Base-by-base conservation (phyloP, 2,797 vertebrate species). In the Melanotaenia parkinsoni region DNA sequence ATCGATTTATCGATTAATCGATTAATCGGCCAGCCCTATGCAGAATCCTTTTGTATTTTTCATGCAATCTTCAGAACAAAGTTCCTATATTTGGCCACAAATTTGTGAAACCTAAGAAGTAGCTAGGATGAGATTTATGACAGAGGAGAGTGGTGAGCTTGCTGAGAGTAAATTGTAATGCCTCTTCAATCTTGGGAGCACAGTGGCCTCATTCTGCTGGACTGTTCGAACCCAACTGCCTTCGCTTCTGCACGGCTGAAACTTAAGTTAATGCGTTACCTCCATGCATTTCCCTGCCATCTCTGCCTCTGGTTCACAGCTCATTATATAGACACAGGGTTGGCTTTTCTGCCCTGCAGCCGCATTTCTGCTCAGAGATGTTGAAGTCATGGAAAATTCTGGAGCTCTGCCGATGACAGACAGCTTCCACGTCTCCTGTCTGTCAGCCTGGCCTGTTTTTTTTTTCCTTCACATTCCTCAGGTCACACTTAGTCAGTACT, bases 321-420 rank as follows among this genome's bases (percentile, higher is more conserved):
- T 90, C 86, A 84, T 89, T 88, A 92, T 59, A 50, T 77, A 82
- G 80, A 80, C 58, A 68, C 20, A 20, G 71, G 58, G 35, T n/a
- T 79, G 76, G 74, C 69, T 81, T 62, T 67, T 73, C 76, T 76
- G 70, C 69, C 88, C 82, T 60, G 37, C 33, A 79, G 82, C 77
- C 80, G 76, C 62, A 72, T 83, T 74, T 79, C 76, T 70, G 76
- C 80, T 82, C 33, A 35, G 76, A 84, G 53, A 84, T 70, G 62
- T 16, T 90, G 83, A 54, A 83, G 85, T 90, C 81, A 91, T 89
- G 89, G 91, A 92, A 92, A 89, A 88, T 82, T 79, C 76, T 75
- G 63, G 53, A 81, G 64, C 76, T 53, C 68, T 56, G 63, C 69
- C 33, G 81, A 72, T 91, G 88, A 93, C 77, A 67, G 86, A 86